Evolutionary conservation across 2,888 invertebrate species (phyloP).

Genomic region (Sisyra nigra): DNA sequence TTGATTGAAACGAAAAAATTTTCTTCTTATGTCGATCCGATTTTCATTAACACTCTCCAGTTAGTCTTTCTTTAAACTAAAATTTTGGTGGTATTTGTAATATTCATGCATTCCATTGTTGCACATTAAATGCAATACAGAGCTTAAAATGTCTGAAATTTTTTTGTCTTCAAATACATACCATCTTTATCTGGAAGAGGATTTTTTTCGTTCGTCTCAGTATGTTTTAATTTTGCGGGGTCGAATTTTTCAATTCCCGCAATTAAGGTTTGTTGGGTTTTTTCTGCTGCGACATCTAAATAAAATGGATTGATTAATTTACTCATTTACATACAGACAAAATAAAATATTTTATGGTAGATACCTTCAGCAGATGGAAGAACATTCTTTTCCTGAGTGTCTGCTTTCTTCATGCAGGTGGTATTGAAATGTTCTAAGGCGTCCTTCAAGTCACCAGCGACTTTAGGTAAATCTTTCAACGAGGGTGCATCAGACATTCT

Average conservation of each 20-base stretch:
- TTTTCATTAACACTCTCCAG: too few relatives aligned
- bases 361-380: slow-evolving; percentile 90
- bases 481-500: slow-evolving; percentile 54
- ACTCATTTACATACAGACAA: not conserved
- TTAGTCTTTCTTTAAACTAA: too few relatives aligned
- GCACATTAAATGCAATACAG: not conserved
- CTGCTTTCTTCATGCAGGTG: slow-evolving; percentile 72
- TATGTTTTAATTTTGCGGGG: slow-evolving; percentile 68
- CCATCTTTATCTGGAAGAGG: slow-evolving; percentile 88
- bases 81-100: too few relatives aligned
- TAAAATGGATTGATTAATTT: slow-evolving; percentile 14
- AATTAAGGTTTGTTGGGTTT: slow-evolving; percentile 67
- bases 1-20: too few relatives aligned
- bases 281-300: slow-evolving; percentile 76
- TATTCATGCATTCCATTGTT: not conserved
- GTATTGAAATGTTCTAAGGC: slow-evolving; percentile 86
- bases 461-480: slow-evolving; percentile 82
- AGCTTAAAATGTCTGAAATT: not conserved
- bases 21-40: too few relatives aligned
- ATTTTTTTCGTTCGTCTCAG: slow-evolving; percentile 85
- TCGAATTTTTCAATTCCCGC: slow-evolving; percentile 79
- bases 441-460: slow-evolving; percentile 73
- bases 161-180: slow-evolving; percentile 25
- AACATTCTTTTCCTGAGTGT: slow-evolving; percentile 81
- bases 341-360: not conserved